Evolutionary conservation across 1,140 invertebrate species (phyloP), one percentile per base, ranked within the genome.

Genomic region (Leptinotarsa undecemlineata): DNA sequence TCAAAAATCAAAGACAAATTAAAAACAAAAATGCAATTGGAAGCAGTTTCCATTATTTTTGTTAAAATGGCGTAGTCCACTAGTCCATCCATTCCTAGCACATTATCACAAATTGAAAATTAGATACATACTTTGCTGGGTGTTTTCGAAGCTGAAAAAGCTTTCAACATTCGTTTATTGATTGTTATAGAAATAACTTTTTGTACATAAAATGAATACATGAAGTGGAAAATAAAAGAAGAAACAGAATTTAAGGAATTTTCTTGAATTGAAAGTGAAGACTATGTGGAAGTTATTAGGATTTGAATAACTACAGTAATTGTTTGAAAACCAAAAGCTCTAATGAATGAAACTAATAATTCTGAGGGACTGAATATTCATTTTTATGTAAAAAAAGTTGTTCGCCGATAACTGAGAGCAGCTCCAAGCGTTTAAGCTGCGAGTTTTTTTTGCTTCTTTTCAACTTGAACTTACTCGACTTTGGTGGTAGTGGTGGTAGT

Each of bases 391-490:
- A 61, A 73, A 73, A 73, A 73, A 61, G 69, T 71, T 47, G 2
- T 71, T 48, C 51, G 51, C 23, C 51, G 51, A 57, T 19, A 57
- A 1, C 57, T 47, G 60, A 57, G 63, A 57, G 63, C 72, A 68
- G 66, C 72, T 68, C 33, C 4, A 68, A 68, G 72, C 72, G 26
- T 13, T 47, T 19, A 68, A 51, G 66, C 72, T 60, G 62, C 66
- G 3, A 63, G 33, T 68, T 21, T 67, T 26, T 33, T 69, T 73
- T 15, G 51, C 51, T 20, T 14, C 8, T 42, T 64, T 48, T 74
- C 68, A 11, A 63, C 48, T 51, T 71, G 67, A 71, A 85, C 84
- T 84, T 84, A 84, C 82, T 85, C 84, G 83, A 84, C 83, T 82
- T 83, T 85, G 81, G 82, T 79, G 77, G 80, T 83, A 77, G 83